These are phyloP conservation scores for Chymomyza fuscimana DNA, from an alignment of 2,888 invertebrate genomes.

Conservation along the genomic window DNA sequence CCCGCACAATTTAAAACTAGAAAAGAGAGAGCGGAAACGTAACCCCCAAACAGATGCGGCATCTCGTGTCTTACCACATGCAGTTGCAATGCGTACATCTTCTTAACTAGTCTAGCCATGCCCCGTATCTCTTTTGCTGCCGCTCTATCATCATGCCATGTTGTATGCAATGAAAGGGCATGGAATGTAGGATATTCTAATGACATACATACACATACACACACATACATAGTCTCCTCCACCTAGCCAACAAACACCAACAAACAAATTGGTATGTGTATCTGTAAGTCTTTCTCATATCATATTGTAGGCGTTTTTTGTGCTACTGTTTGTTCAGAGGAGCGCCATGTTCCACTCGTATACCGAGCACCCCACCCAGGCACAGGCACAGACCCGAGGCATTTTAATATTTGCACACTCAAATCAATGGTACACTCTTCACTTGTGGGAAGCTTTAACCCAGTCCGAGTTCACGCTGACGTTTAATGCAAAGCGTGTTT, in stretches of 20 bases:
- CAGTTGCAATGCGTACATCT: not conserved
- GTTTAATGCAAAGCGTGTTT: not conserved
- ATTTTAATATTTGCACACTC: conserved; percentile 12
- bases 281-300: not conserved
- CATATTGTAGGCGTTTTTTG: not conserved
- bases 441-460: conserved; percentile 1
- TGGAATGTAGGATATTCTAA: conserved; percentile 9
- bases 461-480: not conserved
- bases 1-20: not conserved
- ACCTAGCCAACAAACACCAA: conserved; percentile 5
- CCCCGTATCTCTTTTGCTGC: not conserved
- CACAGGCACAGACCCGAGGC: not conserved
- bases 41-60: not conserved
- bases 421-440: conserved; percentile 8
- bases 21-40: not conserved
- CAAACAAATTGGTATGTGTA: conserved; percentile 1
- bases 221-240: not conserved
- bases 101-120: not conserved
- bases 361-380: not conserved
- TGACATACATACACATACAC: conserved; percentile 4
- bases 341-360: conserved; percentile 1
- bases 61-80: not conserved
- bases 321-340: not conserved
- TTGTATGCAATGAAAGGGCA: conserved; percentile 6
- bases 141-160: not conserved